phyloP scores from a whole-genome alignment of 2,888 invertebrate genomes.

The Apotomis capreana region DNA sequence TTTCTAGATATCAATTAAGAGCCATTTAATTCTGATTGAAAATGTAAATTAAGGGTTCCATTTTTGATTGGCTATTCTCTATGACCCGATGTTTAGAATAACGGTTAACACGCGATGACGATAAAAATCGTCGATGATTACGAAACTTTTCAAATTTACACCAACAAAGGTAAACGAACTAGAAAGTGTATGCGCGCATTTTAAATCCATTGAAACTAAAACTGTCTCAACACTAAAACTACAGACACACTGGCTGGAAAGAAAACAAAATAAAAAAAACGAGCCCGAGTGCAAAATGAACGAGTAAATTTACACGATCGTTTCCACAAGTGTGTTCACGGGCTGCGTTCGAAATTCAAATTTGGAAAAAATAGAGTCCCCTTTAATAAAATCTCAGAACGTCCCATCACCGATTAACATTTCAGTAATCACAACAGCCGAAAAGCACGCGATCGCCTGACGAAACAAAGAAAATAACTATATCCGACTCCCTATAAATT shows the following conservation, averaged over 20 bases:
- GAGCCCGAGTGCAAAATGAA: slow-evolving; percentile 12
- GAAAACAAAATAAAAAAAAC: slow-evolving; percentile 31
- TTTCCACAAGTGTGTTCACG: slow-evolving; percentile 45
- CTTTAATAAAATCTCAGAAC: slow-evolving; percentile 69
- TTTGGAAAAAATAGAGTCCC: slow-evolving; percentile 61
- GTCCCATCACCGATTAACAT: slow-evolving; percentile 72
- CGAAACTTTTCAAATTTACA: slow-evolving; percentile 38
- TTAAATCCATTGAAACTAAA: slow-evolving; percentile 37
- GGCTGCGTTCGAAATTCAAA: slow-evolving; percentile 51
- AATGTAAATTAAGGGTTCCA: neutral
- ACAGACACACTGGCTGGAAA: slow-evolving; percentile 32
- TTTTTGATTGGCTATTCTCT: neutral
- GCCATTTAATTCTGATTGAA: no score
- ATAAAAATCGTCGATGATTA: slow-evolving; percentile 36
- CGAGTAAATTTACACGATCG: slow-evolving; percentile 44
- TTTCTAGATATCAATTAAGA: no score
- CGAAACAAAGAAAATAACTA: slow-evolving; percentile 72
- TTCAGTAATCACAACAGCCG: slow-evolving; percentile 74
- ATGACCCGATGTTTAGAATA: slow-evolving; percentile 13
- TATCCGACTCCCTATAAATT: slow-evolving; percentile 62
- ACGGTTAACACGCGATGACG: slow-evolving; percentile 30
- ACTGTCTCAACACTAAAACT: slow-evolving; percentile 40
- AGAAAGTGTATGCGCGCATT: slow-evolving; percentile 31
- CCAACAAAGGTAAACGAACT: slow-evolving; percentile 34
- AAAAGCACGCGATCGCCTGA: slow-evolving; percentile 67